Evolutionary conservation across 2,888 invertebrate species (phyloP), one percentile per base, ranked within the genome.

Genomic region (Drosophila anomelani): DNA sequence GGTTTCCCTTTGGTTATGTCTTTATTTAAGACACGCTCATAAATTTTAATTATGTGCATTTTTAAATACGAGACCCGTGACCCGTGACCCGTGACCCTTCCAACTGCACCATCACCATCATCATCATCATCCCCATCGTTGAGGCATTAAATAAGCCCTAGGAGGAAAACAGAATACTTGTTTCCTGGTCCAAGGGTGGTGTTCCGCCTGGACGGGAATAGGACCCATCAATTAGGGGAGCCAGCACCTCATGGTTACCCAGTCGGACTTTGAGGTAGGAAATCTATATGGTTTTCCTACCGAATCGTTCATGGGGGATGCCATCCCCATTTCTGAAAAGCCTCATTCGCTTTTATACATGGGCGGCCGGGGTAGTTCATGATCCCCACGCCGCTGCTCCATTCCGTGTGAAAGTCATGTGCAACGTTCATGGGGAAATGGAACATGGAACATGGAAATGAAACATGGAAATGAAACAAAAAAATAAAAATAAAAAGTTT

Each of bases 21-120:
- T 75, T 61, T 68, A 75, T 68, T 75, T 68, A 75, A 69, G 58
- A 54, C 62, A 32, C 20, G 62, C 70, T 75, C 86, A 72, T 86
- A 75, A 83, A 68, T 80, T 79, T 67, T 74, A 85, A 84, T 84
- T 85, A 80, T 82, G 78, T 81, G 79, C 88, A 85, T 85, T 82
- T 78, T 76, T 63, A 71, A 76, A 66, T 53, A 64, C 57, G 44
- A 43, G 70, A 63, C 75, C 75, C 75, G 57, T 74, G 29, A 6
- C 29, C 29, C 29, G 29, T 20, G 23, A 23, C 23, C 23, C 57
- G 44, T 46, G 70, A 70, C 75, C 75, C 75, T 63, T 74, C 61
- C 44, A 1, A 29, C 47, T 47, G n/a, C 20, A n/a, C 8, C 34
- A n/a, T 23, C 39, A 39, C 47, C 43, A 60, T 41, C 60, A 53